These are phyloP conservation scores for Corythoichthys haematopterus DNA, from an alignment of 2,113 vertebrate genomes.

Conservation along the genomic window DNA sequence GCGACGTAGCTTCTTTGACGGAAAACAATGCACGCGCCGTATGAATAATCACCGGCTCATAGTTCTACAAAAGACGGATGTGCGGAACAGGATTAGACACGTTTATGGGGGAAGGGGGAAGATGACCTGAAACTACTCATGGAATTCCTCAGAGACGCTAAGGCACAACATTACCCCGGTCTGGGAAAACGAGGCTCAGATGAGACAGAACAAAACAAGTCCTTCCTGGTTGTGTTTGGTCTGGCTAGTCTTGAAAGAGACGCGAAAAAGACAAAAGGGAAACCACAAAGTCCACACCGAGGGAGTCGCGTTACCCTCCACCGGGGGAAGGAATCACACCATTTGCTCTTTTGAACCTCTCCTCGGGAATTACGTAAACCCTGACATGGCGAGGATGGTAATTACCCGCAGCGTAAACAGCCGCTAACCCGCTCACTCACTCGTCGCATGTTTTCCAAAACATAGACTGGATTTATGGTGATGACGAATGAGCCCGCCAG, in stretches of 20 bases:
- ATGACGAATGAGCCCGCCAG: conserved; percentile 7
- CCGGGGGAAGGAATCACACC: conserved; percentile 36
- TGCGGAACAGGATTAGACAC: conserved; percentile 44
- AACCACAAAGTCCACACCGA: conserved; percentile 32
- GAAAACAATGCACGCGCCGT: conserved; percentile 7
- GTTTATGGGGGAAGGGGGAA: conserved; percentile 49
- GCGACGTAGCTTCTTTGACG: neutral
- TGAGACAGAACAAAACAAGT: conserved; percentile 16
- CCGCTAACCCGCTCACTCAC: neutral
- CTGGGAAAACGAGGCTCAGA: conserved; percentile 22
- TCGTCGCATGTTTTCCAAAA: conserved; percentile 15
- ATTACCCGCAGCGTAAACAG: conserved; percentile 25
- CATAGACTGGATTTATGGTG: conserved; percentile 5
- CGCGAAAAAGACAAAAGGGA: conserved; percentile 31
- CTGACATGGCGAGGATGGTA: conserved; percentile 12
- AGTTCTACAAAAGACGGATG: conserved; percentile 15
- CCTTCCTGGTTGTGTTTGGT: conserved; percentile 14
- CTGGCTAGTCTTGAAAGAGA: conserved; percentile 28
- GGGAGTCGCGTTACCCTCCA: conserved; percentile 32
- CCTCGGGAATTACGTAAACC: conserved; percentile 44
- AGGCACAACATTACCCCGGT: conserved; percentile 41
- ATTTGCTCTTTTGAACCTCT: conserved; percentile 47
- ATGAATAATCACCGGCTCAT: conserved; percentile 20
- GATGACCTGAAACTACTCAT: conserved; percentile 48
- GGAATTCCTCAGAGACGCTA: conserved; percentile 43